Percentiles rank a stretch among this genome's conserved stretches.
These are phyloP conservation scores for Uropsilus gracilis DNA, from an alignment of 2,113 vertebrate genomes.

Conservation along the genomic window DNA sequence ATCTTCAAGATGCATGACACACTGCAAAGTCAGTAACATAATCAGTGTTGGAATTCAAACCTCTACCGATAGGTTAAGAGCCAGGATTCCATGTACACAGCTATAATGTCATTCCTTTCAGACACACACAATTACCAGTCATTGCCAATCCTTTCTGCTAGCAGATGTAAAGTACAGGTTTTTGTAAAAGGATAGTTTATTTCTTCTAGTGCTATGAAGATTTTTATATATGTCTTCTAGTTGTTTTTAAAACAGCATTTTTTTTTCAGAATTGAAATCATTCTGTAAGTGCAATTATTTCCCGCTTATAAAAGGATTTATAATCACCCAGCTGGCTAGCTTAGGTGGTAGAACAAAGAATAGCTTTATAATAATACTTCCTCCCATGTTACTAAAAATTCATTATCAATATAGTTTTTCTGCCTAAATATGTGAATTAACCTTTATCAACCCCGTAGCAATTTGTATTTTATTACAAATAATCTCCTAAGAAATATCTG, in stretches of 20 bases:
- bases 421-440: too few species aligned
- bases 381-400: background rate
- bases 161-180: background rate
- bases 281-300: background rate
- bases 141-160: background rate
- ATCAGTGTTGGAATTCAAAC: background rate
- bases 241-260: background rate
- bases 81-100: background rate
- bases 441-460: background rate
- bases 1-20: constrained; percentile 93
- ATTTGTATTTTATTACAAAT: background rate
- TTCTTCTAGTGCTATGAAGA: background rate
- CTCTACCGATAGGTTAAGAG: background rate
- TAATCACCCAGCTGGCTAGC: background rate
- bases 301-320: background rate
- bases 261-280: background rate
- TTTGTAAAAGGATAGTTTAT: constrained; percentile 3
- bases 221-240: background rate
- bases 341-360: background rate
- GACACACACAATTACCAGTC: background rate
- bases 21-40: constrained; percentile 80
- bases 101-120: background rate
- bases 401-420: too few species aligned
- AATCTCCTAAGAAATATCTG: background rate
- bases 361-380: constrained; percentile 6